Conservation (phyloP, 2,888 invertebrate species). For the Anodontia alba region DNA sequence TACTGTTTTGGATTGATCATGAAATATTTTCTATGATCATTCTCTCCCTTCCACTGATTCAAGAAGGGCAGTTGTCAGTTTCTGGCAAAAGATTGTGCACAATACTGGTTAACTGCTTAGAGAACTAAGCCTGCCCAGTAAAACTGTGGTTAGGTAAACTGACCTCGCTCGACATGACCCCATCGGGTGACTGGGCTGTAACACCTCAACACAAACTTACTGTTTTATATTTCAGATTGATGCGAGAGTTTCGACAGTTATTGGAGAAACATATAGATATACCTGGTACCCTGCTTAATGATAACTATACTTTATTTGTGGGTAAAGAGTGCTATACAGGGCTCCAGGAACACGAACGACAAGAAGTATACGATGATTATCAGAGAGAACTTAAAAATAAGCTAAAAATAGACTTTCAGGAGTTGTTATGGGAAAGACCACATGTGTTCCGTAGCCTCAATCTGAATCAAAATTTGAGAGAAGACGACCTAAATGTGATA, state of each 20-base stretch:
- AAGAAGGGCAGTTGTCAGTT: too few relatives aligned
- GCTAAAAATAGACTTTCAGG: slow-evolving; percentile 96
- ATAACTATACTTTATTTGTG: slow-evolving; percentile 94
- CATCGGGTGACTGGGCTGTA: too few relatives aligned
- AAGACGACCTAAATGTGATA: slow-evolving; percentile 93
- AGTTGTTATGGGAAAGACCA: slow-evolving; percentile 95
- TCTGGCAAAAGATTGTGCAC: too few relatives aligned
- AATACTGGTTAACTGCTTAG: too few relatives aligned
- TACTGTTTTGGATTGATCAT: too few relatives aligned
- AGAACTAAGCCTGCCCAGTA: too few relatives aligned
- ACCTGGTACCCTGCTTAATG: slow-evolving; percentile 93
- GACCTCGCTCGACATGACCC: too few relatives aligned
- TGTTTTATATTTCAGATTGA: slow-evolving; percentile 89
- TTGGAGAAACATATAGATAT: slow-evolving; percentile 91
- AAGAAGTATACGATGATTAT: slow-evolving; percentile 96
- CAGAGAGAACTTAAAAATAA: slow-evolving; percentile 90
- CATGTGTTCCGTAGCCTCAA: slow-evolving; percentile 97
- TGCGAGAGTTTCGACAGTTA: slow-evolving; percentile 96
- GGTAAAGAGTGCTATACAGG: slow-evolving; percentile 97
- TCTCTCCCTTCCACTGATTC: too few relatives aligned
- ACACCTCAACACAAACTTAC: too few relatives aligned
- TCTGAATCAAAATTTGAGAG: slow-evolving; percentile 94
- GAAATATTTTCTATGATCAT: too few relatives aligned
- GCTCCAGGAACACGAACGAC: slow-evolving; percentile 94
- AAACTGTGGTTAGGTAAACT: too few relatives aligned